Percentiles rank a stretch among this genome's conserved stretches.
Conservation (phyloP, 1,140 invertebrate species). For the Diachasmimorpha longicaudata region DNA sequence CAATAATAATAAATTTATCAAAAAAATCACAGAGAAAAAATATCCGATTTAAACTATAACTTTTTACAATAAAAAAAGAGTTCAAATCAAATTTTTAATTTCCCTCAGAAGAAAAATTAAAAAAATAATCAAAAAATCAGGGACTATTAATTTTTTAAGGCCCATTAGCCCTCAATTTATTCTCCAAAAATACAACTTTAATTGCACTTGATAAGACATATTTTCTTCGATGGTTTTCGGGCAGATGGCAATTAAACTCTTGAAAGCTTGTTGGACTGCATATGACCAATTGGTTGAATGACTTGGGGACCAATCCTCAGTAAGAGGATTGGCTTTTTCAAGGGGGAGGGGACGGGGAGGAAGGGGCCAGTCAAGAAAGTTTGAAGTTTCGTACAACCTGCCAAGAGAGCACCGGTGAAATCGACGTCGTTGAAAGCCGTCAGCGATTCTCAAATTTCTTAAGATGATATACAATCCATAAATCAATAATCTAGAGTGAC, state of each 20-base stretch:
- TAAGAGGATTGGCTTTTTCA: background rate
- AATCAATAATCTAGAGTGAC: background rate
- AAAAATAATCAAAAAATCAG: no score
- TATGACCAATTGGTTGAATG: slow-evolving; percentile 6
- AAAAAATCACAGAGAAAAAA: no score
- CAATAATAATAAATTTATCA: no score
- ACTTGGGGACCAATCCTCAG: slow-evolving; percentile 3
- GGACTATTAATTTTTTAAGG: no score
- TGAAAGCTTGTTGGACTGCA: background rate
- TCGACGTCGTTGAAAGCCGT: background rate
- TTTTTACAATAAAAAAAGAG: no score
- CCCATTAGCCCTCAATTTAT: background rate
- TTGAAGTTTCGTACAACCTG: background rate
- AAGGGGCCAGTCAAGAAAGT: slow-evolving; percentile 4
- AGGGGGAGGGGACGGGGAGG: no score
- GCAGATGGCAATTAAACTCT: background rate
- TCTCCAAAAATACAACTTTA: background rate
- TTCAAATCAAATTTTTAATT: no score
- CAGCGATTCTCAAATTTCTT: background rate
- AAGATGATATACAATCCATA: background rate
- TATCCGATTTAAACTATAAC: no score
- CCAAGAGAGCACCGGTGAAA: background rate
- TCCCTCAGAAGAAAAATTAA: no score
- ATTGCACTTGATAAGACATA: background rate
- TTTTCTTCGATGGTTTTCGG: background rate